Evolutionary conservation across 2,113 vertebrate species (phyloP), one percentile per base, ranked within the genome.

Genomic region (Sorex fumeus): DNA sequence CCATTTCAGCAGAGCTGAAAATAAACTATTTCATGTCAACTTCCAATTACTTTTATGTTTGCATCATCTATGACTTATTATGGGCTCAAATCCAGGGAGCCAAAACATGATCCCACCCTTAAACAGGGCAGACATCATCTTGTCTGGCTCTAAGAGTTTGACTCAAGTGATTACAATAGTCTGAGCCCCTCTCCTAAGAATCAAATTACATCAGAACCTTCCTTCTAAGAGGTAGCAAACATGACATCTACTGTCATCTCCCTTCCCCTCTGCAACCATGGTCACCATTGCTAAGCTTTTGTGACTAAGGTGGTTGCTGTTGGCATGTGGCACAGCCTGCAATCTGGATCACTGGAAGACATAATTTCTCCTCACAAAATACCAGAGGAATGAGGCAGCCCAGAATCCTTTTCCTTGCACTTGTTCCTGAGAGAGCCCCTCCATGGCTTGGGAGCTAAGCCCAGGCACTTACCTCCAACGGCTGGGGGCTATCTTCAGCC

Each of bases 391-490:
- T 23, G 32, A 80, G 21, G 6, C 1, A 7, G 1, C 19, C 21
- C 50, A 53, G 84, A 69, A 60, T 30, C 9, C 30, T 27, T n/a
- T 74, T 28, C 69, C 74, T 60, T 47, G 72, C 72, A 8, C 36
- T 62, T 88, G 79, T 64, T 40, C 66, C 25, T 53, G 32, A 80
- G n/a, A 72, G 25, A 87, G 13, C 40, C 45, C 74, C 1, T 77
- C 30, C 2, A 9, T 15, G 57, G 16, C 9, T 30, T 67, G 77
- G 25, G 43, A 83, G 9, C 34, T 66, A 70, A 72, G 13, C 40
- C 47, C 23, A 15, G 1, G 53, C 36, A 30, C 96, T 97, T 36
- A 97, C 96, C 96, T 96, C 93, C 79, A 67, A 95, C n/a, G 92
- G 71, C 32, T 66, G 70, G 40, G 84, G 87, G 0, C 40, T 50